Base-by-base conservation (phyloP, 2,888 invertebrate genomes). In the Andrena trimmerana region DNA sequence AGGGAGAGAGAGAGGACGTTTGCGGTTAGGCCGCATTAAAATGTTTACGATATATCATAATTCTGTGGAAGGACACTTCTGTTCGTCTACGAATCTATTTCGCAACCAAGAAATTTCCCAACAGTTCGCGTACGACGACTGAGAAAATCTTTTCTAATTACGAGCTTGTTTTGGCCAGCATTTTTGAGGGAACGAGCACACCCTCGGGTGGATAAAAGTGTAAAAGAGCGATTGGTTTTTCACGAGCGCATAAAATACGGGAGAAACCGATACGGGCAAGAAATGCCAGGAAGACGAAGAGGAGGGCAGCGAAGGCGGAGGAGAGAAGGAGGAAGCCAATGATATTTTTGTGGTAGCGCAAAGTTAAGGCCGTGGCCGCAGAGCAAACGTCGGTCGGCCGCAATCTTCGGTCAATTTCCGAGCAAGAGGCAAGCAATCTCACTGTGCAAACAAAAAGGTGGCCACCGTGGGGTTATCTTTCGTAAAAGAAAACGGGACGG, bases 321-420 rank as follows among this genome's bases (percentile, higher is more conserved):
- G 70, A 54, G 71, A 70, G 52, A 74, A 73, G 68, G 54, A 81
- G 74, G 81, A 89, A 89, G 83, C 83, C 86, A 89, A 89, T 89
- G 89, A 90, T 92, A 91, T 91, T 92, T 91, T 92, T 93, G 93
- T 90, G 93, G 93, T 91, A 84, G 86, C 83, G 83, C 75, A 86
- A 89, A 88, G 90, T 92, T 91, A 88, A 90, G 88, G 88, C 85
- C 81, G 87, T 84, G 85, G 92, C 92, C 92, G 88, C 91, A 92
- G 92, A 93, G 90, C 93, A 93, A 93, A 93, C 92, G 90, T 92
- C 88, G 92, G 92, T 91, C 92, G 91, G 92, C 93, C 93, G 91
- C 93, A 93, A 92, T 93, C 93, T 93, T 92, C 92, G 91, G 89
- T 91, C 93, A 93, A 93, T 93, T 93, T 92, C 88, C 90, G 90